A percentile compares a stretch with the other conserved stretches of the same genome.
Evolutionary conservation across 2,797 vertebrate genomes (phyloP).

Genomic region (Hybognathus amarus): DNA sequence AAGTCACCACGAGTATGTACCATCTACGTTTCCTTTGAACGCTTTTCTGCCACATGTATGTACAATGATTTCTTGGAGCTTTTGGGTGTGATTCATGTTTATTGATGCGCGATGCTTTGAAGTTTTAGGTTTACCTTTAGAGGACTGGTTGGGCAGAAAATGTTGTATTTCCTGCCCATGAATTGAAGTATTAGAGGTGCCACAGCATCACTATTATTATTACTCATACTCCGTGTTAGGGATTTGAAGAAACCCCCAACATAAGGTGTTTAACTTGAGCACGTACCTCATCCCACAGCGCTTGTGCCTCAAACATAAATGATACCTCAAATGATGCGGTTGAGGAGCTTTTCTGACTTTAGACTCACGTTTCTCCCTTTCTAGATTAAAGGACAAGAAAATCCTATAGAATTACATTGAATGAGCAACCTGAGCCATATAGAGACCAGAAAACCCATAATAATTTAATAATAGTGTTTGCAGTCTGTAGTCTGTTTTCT

Average conservation of each 20-base stretch:
- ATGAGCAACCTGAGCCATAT: not conserved
- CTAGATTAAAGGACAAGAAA: not conserved
- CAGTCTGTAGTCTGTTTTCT: no score
- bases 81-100: not conserved
- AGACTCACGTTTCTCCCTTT: not conserved
- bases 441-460: not conserved
- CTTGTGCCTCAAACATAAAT: not conserved
- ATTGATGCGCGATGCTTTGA: constrained; percentile 25
- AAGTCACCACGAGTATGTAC: not conserved
- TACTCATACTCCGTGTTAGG: constrained; percentile 4
- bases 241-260: constrained; percentile 2
- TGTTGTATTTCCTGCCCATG: not conserved
- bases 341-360: not conserved
- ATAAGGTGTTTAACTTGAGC: not conserved
- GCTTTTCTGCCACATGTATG: constrained; percentile 23
- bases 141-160: constrained; percentile 20
- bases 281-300: not conserved
- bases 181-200: not conserved
- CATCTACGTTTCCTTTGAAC: constrained; percentile 18
- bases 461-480: no score
- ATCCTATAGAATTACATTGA: constrained; percentile 3
- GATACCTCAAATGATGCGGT: not conserved
- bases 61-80: constrained; percentile 14
- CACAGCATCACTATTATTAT: not conserved
- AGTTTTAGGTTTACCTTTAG: constrained; percentile 1